phyloP scores from a whole-genome alignment of 2,888 invertebrate species.

The Aquatica leii region DNA sequence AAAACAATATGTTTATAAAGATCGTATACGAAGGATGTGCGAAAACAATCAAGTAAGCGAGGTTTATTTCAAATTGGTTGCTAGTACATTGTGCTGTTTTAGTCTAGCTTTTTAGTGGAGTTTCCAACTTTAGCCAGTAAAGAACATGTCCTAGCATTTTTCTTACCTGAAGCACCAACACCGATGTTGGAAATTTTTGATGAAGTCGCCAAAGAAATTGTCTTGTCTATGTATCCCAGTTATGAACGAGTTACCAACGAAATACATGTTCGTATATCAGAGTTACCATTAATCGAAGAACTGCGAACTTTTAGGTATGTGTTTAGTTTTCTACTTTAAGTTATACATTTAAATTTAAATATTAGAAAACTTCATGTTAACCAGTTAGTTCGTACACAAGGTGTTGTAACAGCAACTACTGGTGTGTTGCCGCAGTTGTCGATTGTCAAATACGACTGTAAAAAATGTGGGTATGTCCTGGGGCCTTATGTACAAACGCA shows the following conservation, averaged over 20 bases:
- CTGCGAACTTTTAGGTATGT: constrained; percentile 83
- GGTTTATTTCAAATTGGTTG: constrained; percentile 16
- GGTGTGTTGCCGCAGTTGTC: constrained; percentile 95
- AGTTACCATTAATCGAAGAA: constrained; percentile 95
- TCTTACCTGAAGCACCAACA: constrained; percentile 95
- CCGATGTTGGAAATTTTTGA: constrained; percentile 98
- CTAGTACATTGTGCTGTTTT: constrained; percentile 36
- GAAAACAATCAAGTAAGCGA: constrained; percentile 79
- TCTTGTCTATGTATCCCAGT: constrained; percentile 92
- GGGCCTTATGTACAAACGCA: constrained; percentile 97
- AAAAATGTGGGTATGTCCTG: constrained; percentile 91
- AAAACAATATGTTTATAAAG: constrained; percentile 88
- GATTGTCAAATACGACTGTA: constrained; percentile 96
- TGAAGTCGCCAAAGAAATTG: constrained; percentile 92
- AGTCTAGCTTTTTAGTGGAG: constrained; percentile 88
- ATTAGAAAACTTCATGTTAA: constrained; percentile 84
- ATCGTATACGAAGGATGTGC: constrained; percentile 94
- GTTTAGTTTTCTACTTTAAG: constrained; percentile 8
- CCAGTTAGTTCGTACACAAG: constrained; percentile 90
- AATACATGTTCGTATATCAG: constrained; percentile 94
- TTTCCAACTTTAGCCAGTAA: constrained; percentile 89
- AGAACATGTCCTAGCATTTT: constrained; percentile 95
- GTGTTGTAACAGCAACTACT: constrained; percentile 96
- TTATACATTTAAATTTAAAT: background rate
- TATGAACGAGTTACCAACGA: constrained; percentile 94